Percentiles rank a stretch among this genome's conserved stretches.
phyloP scores from a whole-genome alignment of 2,797 vertebrate genomes.

The Chelmon rostratus region DNA sequence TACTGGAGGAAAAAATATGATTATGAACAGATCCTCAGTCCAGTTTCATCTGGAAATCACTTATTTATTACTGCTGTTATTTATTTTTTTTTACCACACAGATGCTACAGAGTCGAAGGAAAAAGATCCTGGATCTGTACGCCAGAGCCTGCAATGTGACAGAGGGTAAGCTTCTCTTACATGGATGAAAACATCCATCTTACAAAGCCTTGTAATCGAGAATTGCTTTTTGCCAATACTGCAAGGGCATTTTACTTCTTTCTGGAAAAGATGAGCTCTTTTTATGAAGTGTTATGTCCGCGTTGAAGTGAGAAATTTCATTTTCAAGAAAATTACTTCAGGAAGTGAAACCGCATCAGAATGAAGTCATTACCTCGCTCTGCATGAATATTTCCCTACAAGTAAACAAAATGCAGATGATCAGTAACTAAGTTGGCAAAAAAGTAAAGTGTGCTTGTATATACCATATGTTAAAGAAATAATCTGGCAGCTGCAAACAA shows the following conservation, averaged over 20 bases:
- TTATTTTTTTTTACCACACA: conserved; percentile 31
- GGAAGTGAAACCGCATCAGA: not conserved
- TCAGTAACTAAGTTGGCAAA: not conserved
- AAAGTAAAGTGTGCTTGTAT: not conserved
- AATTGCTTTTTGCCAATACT: conserved; percentile 5
- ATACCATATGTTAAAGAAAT: not conserved
- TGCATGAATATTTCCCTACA: not conserved
- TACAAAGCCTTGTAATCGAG: not conserved
- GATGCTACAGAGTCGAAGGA: conserved; percentile 93
- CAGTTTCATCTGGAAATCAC: conserved; percentile 49
- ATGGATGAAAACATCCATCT: conserved; percentile 4
- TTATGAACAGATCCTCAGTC: conserved; percentile 50
- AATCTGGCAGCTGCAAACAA: not conserved
- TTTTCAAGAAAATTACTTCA: conserved; percentile 6
- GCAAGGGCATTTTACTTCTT: conserved; percentile 1
- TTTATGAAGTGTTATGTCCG: not conserved
- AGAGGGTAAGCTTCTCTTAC: conserved; percentile 88
- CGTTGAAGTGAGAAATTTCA: conserved; percentile 14
- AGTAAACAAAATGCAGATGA: not conserved
- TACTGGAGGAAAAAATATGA: conserved; percentile 28
- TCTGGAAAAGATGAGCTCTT: not conserved
- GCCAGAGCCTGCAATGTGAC: conserved; percentile 92
- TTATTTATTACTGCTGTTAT: not conserved
- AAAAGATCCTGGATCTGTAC: conserved; percentile 97
- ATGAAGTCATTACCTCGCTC: not conserved